Conservation (phyloP, 2,797 vertebrate species). For the Acrossocheilus fasciatus region DNA sequence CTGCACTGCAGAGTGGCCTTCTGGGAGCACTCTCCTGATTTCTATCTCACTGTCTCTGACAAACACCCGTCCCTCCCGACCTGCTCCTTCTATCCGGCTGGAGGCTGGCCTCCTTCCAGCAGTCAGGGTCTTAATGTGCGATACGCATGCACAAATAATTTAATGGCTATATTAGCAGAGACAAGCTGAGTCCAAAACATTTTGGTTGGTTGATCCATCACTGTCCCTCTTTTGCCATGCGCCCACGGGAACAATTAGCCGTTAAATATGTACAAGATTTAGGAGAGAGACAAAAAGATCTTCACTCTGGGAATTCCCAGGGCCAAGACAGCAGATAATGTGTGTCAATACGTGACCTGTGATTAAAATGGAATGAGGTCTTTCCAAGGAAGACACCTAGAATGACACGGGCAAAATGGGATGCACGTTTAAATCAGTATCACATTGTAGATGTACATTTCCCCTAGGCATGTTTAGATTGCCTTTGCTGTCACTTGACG, state of each 20-base stretch:
- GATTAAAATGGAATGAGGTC: conserved; percentile 43
- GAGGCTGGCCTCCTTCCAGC: conserved; percentile 52
- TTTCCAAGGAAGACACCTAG: conserved; percentile 24
- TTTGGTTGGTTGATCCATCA: conserved; percentile 63
- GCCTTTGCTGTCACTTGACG: background rate
- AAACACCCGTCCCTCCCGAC: conserved; percentile 16
- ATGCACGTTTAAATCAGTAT: background rate
- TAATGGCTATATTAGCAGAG: conserved; percentile 59
- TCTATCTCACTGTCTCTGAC: conserved; percentile 25
- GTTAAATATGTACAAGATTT: conserved; percentile 59
- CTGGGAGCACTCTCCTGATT: conserved; percentile 30
- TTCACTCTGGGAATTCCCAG: conserved; percentile 48
- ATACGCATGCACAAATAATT: conserved; percentile 55
- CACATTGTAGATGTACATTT: background rate
- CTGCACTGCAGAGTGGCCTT: conserved; percentile 34
- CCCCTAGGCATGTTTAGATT: background rate
- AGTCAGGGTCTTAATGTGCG: conserved; percentile 47
- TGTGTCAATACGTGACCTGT: conserved; percentile 49
- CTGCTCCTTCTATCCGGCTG: conserved; percentile 11
- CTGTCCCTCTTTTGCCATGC: conserved; percentile 25
- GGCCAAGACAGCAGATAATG: conserved; percentile 49
- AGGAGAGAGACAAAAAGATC: conserved; percentile 23
- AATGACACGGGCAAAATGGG: background rate
- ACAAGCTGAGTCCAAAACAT: conserved; percentile 59
- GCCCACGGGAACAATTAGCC: conserved; percentile 57